phyloP scores from a whole-genome alignment of 2,113 vertebrate species.

The Ptychochromis oligacanthus region DNA sequence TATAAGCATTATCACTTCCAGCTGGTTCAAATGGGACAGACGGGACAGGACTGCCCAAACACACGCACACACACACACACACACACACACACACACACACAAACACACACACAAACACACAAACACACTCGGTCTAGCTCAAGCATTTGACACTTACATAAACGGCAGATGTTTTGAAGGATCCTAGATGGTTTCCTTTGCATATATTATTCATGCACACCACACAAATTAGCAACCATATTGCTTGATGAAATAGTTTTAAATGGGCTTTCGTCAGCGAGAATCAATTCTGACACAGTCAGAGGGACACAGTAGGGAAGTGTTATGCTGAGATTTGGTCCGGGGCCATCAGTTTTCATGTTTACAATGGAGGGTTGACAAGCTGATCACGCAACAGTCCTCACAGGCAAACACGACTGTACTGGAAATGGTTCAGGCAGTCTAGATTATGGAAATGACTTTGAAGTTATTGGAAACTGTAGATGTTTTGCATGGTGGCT shows the following conservation, averaged over 20 bases:
- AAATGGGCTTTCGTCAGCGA: conserved; percentile 42
- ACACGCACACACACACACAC: background rate
- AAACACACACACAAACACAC: background rate
- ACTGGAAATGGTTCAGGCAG: conserved; percentile 12
- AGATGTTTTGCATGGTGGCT: background rate
- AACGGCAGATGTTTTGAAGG: conserved; percentile 55
- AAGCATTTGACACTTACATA: conserved; percentile 15
- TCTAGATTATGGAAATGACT: conserved; percentile 6
- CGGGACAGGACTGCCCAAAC: too few species aligned
- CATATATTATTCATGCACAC: conserved; percentile 49
- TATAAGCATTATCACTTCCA: too few species aligned
- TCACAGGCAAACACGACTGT: conserved; percentile 24
- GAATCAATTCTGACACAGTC: conserved; percentile 62
- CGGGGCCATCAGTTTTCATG: conserved; percentile 59
- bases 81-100: background rate
- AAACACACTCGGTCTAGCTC: background rate
- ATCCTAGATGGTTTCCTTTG: conserved; percentile 51
- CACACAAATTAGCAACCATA: conserved; percentile 51
- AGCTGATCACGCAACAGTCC: conserved; percentile 52
- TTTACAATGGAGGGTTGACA: conserved; percentile 49
- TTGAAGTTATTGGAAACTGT: background rate
- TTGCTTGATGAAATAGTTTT: conserved; percentile 57
- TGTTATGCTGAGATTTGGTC: conserved; percentile 50
- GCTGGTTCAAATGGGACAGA: too few species aligned
- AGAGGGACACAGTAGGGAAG: conserved; percentile 39